These are phyloP conservation scores for Gallinago stenura DNA, from an alignment of 2,797 vertebrate genomes.

Conservation along the genomic window DNA sequence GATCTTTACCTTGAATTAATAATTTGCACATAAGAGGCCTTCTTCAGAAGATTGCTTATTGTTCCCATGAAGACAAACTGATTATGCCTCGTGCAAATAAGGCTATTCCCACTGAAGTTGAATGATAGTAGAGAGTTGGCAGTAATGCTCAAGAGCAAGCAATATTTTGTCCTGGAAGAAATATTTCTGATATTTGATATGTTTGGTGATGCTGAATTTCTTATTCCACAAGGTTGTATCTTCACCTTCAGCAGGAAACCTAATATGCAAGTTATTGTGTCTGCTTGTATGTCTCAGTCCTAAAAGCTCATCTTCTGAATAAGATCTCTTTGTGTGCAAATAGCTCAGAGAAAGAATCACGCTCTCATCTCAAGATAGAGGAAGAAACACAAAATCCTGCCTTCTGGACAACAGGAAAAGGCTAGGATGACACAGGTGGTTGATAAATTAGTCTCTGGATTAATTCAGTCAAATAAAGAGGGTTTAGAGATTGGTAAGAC, in stretches of 20 bases:
- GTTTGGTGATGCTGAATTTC: neutral
- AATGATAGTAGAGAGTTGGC: neutral
- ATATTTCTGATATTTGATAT: neutral
- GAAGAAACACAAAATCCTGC: neutral
- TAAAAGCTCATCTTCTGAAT: neutral
- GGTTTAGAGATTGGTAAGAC: neutral
- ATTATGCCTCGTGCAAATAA: neutral
- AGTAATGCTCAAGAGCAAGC: neutral
- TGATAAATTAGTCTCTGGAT: neutral
- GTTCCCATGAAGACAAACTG: neutral
- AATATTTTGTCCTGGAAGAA: neutral
- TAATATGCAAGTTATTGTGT: neutral
- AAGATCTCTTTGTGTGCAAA: neutral
- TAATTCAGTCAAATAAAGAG: neutral
- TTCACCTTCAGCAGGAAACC: neutral
- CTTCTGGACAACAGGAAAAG: neutral
- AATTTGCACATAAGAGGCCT: neutral
- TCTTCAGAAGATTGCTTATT: neutral
- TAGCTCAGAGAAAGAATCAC: neutral
- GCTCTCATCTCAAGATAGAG: neutral
- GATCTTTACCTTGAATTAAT: constrained; percentile 5
- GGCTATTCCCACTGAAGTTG: neutral
- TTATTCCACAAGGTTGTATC: neutral
- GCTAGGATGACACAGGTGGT: neutral
- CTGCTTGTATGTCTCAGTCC: neutral